These are phyloP conservation scores for Phyllotreta striolata DNA, from an alignment of 2,888 invertebrate species.

Conservation along the genomic window DNA sequence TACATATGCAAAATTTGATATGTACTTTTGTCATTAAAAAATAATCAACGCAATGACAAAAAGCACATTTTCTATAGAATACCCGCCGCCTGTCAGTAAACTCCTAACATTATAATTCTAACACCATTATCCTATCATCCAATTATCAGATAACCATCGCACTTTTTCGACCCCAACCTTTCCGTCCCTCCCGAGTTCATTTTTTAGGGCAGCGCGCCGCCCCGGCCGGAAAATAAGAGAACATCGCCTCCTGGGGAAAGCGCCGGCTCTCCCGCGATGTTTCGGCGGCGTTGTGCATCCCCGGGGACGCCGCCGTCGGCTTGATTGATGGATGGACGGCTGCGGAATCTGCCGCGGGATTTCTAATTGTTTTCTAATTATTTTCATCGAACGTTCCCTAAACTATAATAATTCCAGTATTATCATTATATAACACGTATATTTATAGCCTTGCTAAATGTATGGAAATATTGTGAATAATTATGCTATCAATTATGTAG, in stretches of 20 bases:
- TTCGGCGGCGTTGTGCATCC: slow-evolving; percentile 34
- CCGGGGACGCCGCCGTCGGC: slow-evolving; percentile 44
- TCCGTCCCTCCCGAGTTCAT: slow-evolving; percentile 23
- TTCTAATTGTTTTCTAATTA: slow-evolving; percentile 49
- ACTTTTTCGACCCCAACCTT: slow-evolving; percentile 18
- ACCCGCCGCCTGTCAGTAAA: slow-evolving; percentile 3
- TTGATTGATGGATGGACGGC: slow-evolving; percentile 48
- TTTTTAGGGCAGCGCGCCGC: slow-evolving; percentile 17
- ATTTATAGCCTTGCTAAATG: no score
- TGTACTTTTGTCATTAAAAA: no score
- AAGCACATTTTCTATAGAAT: no score
- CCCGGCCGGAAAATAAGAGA: slow-evolving; percentile 28
- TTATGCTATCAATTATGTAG: no score
- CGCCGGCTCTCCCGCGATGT: slow-evolving; percentile 29
- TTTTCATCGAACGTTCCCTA: slow-evolving; percentile 41
- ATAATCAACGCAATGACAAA: no score
- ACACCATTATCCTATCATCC: slow-evolving; percentile 29
- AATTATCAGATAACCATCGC: slow-evolving; percentile 30
- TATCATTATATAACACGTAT: no score
- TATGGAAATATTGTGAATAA: no score
- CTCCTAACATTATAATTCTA: slow-evolving; percentile 19
- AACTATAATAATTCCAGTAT: no score
- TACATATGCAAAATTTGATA: no score
- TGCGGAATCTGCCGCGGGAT: slow-evolving; percentile 37
- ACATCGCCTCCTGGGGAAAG: slow-evolving; percentile 31